Evolutionary conservation across 2,888 invertebrate genomes (phyloP).

Genomic region (Megalurothrips usitatus): DNA sequence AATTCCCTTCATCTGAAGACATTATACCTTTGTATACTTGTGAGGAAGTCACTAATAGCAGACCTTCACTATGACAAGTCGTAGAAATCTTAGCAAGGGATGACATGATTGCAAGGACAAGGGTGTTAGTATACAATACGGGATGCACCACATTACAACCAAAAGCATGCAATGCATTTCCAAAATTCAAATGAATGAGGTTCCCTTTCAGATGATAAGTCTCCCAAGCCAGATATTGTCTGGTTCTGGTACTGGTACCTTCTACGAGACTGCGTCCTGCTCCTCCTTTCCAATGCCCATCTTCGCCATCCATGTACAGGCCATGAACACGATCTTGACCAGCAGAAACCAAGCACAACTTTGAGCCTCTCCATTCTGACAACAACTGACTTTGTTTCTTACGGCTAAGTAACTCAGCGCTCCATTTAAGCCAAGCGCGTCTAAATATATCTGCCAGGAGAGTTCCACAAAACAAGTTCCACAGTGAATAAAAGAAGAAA

Average conservation of each 20-base stretch:
- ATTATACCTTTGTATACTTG: too few relatives aligned
- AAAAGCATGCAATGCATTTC: neutral
- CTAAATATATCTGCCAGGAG: slow-evolving; percentile 14
- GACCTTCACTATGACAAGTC: too few relatives aligned
- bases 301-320: slow-evolving; percentile 8
- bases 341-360: slow-evolving; percentile 22
- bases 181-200: neutral
- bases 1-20: too few relatives aligned
- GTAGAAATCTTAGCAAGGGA: too few relatives aligned
- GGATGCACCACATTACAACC: too few relatives aligned
- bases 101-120: too few relatives aligned
- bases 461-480: neutral
- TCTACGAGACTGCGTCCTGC: slow-evolving; percentile 13
- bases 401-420: neutral
- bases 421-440: slow-evolving; percentile 16
- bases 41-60: too few relatives aligned
- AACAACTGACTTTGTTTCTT: slow-evolving; percentile 1
- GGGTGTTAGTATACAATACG: too few relatives aligned
- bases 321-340: slow-evolving; percentile 7
- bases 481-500: neutral
- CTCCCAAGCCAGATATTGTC: neutral
- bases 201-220: neutral
- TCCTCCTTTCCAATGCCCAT: slow-evolving; percentile 22
- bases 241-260: slow-evolving; percentile 6
- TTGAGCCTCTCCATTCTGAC: slow-evolving; percentile 24